A percentile compares a stretch with the other conserved stretches of the same genome.
phyloP scores from a whole-genome alignment of 1,140 invertebrate species.

The Lithobius niger region DNA sequence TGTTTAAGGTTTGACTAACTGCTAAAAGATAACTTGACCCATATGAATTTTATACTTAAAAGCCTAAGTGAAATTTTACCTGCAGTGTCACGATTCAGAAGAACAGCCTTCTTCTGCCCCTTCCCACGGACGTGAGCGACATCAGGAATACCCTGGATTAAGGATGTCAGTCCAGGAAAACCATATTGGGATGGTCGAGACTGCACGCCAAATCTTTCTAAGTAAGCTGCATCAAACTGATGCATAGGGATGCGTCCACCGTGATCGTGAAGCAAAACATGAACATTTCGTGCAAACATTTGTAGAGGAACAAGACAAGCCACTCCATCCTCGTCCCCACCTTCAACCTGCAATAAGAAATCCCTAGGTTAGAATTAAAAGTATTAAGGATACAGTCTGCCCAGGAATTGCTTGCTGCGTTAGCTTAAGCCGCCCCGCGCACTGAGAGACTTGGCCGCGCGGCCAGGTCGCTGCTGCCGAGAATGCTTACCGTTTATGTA shows the following conservation, averaged over 20 bases:
- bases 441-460: too few relatives aligned
- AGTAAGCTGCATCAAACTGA: slow-evolving; percentile 41
- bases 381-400: too few relatives aligned
- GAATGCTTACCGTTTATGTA: too few relatives aligned
- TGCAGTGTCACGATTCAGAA: slow-evolving; percentile 20
- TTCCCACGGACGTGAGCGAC: slow-evolving; percentile 35
- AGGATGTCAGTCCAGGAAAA: slow-evolving; percentile 34
- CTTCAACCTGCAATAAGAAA: slow-evolving; percentile 20
- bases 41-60: too few relatives aligned
- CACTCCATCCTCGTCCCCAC: slow-evolving; percentile 27
- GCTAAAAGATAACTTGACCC: too few relatives aligned
- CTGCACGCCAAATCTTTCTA: slow-evolving; percentile 38
- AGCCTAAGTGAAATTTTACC: slow-evolving; percentile 16
- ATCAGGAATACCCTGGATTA: slow-evolving; percentile 44
- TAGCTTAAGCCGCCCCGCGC: too few relatives aligned
- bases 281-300: slow-evolving; percentile 42
- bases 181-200: slow-evolving; percentile 42
- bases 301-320: slow-evolving; percentile 42
- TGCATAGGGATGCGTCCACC: slow-evolving; percentile 38
- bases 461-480: too few relatives aligned
- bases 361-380: too few relatives aligned
- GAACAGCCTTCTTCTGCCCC: slow-evolving; percentile 21
- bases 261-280: slow-evolving; percentile 39
- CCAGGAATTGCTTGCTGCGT: too few relatives aligned
- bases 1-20: too few relatives aligned